Percentiles rank a stretch among this genome's conserved stretches.
Evolutionary conservation across 2,797 vertebrate genomes (phyloP).

Genomic region (Siniperca obscura): DNA sequence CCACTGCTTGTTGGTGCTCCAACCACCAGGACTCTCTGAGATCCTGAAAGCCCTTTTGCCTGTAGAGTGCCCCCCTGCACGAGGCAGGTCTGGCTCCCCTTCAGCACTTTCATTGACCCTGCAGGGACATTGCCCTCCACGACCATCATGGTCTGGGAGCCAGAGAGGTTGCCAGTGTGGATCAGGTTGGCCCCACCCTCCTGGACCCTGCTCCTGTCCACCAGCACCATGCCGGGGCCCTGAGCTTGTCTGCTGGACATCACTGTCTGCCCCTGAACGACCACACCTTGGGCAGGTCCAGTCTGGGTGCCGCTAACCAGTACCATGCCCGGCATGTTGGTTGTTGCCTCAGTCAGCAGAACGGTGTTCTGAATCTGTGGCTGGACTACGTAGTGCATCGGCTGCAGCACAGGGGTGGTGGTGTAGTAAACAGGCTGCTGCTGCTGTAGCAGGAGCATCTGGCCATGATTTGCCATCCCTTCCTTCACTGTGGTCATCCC

Average conservation of each 20-base stretch:
- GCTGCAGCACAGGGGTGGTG: constrained; percentile 70
- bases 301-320: constrained; percentile 71
- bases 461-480: constrained; percentile 54
- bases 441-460: constrained; percentile 74
- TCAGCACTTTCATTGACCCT: constrained; percentile 58
- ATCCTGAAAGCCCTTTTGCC: constrained; percentile 50
- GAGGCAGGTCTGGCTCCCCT: constrained; percentile 49
- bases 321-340: constrained; percentile 78
- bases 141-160: constrained; percentile 68
- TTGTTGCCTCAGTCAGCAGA: constrained; percentile 85
- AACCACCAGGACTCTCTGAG: constrained; percentile 70
- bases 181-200: constrained; percentile 40
- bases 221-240: constrained; percentile 69
- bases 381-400: constrained; percentile 81
- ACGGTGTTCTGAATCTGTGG: constrained; percentile 87
- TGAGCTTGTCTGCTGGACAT: constrained; percentile 52
- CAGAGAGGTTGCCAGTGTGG: constrained; percentile 50
- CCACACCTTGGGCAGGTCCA: constrained; percentile 58
- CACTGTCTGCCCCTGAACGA: constrained; percentile 71
- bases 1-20: constrained; percentile 47
- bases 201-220: constrained; percentile 51
- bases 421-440: constrained; percentile 85
- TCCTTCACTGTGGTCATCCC: constrained; percentile 23
- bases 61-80: constrained; percentile 59
- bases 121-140: constrained; percentile 62